phyloP scores from a whole-genome alignment of 1,140 invertebrate genomes.

The Ips typographus region DNA sequence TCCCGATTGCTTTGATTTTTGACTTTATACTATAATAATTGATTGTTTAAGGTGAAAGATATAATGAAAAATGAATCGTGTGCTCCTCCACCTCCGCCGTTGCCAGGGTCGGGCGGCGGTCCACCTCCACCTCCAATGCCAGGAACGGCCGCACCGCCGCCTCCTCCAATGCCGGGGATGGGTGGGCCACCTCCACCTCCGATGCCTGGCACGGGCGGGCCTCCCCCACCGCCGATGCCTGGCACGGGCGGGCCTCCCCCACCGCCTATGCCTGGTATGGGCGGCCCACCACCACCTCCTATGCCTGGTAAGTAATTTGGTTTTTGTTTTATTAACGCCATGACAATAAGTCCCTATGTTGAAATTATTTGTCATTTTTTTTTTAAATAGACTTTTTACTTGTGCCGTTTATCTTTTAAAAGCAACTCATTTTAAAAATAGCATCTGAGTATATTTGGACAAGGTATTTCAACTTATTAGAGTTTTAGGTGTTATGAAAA shows the following conservation, averaged over 20 bases:
- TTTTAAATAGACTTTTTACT: no score
- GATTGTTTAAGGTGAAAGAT: neutral
- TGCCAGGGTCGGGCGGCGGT: constrained; percentile 54
- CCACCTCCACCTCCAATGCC: constrained; percentile 49
- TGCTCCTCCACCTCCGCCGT: constrained; percentile 54
- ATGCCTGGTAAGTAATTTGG: constrained; percentile 45
- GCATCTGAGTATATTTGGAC: no score
- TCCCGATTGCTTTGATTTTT: neutral
- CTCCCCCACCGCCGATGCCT: constrained; percentile 50
- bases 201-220: constrained; percentile 39
- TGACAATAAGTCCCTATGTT: no score
- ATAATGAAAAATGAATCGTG: constrained; percentile 25
- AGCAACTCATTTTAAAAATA: no score
- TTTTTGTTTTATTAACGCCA: no score
- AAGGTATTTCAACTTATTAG: no score
- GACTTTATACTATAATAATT: neutral
- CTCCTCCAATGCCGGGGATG: constrained; percentile 50
- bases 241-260: constrained; percentile 45
- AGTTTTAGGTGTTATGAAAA: no score
- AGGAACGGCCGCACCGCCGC: constrained; percentile 44
- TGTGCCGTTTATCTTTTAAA: no score
- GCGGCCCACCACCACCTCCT: constrained; percentile 59
- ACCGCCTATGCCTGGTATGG: constrained; percentile 51
- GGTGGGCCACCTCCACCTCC: constrained; percentile 55
- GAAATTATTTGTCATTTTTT: no score